phyloP scores from a whole-genome alignment of 1,140 invertebrate genomes.

The Anadara kagoshimensis region DNA sequence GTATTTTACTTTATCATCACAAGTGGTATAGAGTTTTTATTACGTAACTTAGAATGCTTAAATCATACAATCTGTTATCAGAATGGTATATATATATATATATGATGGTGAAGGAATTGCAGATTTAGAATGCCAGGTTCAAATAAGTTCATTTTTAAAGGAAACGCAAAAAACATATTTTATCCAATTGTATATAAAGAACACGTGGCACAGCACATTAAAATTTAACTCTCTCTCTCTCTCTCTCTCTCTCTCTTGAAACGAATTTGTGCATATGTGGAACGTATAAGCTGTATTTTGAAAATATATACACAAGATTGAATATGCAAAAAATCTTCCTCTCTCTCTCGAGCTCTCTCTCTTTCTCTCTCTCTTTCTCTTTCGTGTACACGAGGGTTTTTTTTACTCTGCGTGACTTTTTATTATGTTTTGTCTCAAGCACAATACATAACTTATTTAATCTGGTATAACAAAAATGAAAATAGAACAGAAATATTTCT shows the following conservation, averaged over 20 bases:
- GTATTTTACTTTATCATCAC: no score
- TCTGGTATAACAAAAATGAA: no score
- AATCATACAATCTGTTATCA: no score
- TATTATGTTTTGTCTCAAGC: neutral
- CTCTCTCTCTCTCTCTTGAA: constrained; percentile 22
- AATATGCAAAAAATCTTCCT: no score
- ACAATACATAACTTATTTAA: neutral
- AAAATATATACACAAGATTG: neutral
- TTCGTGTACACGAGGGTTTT: neutral
- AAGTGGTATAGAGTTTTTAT: no score
- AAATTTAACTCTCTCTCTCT: constrained; percentile 32
- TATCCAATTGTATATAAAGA: neutral
- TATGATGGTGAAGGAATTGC: no score
- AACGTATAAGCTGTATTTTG: no score
- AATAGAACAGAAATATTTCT: no score
- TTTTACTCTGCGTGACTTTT: neutral
- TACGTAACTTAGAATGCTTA: no score
- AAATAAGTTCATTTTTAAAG: neutral
- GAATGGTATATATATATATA: no score
- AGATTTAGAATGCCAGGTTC: no score
- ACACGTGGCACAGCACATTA: neutral
- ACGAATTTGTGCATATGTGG: no score
- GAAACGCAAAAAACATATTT: neutral
- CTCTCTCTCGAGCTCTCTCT: constrained; percentile 20
- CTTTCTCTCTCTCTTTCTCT: constrained; percentile 9